A percentile compares a stretch with the other conserved stretches of the same genome.
phyloP scores from a whole-genome alignment of 1,140 invertebrate genomes.

The Musca vetustissima region DNA sequence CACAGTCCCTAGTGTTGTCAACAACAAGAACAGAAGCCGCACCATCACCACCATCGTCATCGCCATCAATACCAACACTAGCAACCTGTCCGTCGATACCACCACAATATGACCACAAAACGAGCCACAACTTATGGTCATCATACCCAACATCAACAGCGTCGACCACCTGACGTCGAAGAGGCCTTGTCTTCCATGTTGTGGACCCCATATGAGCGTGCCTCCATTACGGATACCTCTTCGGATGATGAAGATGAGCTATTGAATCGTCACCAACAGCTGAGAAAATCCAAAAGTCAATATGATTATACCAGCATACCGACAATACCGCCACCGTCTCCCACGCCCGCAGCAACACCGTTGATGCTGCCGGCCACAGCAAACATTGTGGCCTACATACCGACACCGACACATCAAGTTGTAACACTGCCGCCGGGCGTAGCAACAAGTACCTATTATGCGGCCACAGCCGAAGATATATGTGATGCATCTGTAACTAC shows the following conservation, averaged over 20 bases:
- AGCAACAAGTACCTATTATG: conserved; percentile 8
- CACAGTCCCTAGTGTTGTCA: neutral
- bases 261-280: neutral
- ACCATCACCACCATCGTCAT: neutral
- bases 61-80: neutral
- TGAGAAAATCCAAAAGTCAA: conserved; percentile 46
- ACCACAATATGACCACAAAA: conserved; percentile 25
- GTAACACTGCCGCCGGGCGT: neutral
- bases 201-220: conserved; percentile 61
- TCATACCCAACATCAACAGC: conserved; percentile 34
- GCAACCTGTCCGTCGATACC: too few relatives aligned
- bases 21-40: neutral
- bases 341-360: neutral
- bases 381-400: conserved; percentile 15
- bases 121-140: neutral
- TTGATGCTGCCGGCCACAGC: neutral
- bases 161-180: conserved; percentile 56
- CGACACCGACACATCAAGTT: conserved; percentile 13
- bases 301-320: conserved; percentile 35
- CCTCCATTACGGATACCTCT: conserved; percentile 37
- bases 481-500: conserved; percentile 25
- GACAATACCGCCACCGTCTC: conserved; percentile 7
- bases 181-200: conserved; percentile 60
- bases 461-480: conserved; percentile 14
- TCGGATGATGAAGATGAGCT: conserved; percentile 48